A percentile compares a stretch with the other conserved stretches of the same genome.
phyloP scores from a whole-genome alignment of 1,140 invertebrate genomes.

The Microplitis mediator region DNA sequence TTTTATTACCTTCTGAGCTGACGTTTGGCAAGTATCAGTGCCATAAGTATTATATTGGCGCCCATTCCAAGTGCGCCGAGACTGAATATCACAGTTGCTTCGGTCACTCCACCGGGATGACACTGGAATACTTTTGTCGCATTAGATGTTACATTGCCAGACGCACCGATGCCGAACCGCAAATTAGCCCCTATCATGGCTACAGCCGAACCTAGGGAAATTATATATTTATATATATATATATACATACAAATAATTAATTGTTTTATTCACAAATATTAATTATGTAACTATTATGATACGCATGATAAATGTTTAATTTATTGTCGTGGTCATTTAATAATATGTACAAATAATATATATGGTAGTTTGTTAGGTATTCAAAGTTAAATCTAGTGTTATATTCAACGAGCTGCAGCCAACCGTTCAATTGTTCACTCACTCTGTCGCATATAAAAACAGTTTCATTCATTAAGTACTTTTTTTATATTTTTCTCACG shows the following conservation, averaged over 20 bases:
- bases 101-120: slow-evolving; percentile 79
- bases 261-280: neutral
- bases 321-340: neutral
- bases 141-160: slow-evolving; percentile 71
- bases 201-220: slow-evolving; percentile 68
- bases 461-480: neutral
- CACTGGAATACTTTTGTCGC: slow-evolving; percentile 75
- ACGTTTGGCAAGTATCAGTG: slow-evolving; percentile 76
- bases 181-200: slow-evolving; percentile 80
- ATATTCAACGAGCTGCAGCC: slow-evolving; percentile 14
- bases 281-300: too few species aligned
- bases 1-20: slow-evolving; percentile 71
- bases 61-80: slow-evolving; percentile 81
- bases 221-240: too few species aligned
- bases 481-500: neutral
- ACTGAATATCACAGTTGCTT: slow-evolving; percentile 78
- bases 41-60: slow-evolving; percentile 81
- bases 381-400: slow-evolving; percentile 20
- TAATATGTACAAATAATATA: neutral
- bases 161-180: slow-evolving; percentile 71
- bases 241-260: neutral
- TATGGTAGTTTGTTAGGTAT: neutral
- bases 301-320: neutral
- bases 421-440: slow-evolving; percentile 11
- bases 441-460: slow-evolving; percentile 2